Conservation (phyloP, 2,797 vertebrate species). For the Corythornis leucogaster region DNA sequence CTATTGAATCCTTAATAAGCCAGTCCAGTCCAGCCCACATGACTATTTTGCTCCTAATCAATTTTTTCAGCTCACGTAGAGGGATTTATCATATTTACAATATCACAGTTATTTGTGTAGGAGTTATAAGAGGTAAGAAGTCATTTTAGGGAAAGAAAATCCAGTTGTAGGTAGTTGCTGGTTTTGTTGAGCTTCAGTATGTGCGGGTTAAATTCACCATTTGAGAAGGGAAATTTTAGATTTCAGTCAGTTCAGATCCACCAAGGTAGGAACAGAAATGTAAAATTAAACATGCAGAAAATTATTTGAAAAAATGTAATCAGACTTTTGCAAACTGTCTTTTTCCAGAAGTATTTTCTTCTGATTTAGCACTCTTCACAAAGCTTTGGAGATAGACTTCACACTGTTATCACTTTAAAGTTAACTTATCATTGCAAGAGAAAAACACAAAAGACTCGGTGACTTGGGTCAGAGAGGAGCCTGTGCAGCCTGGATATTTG, state of each 20-base stretch:
- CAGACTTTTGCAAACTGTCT: background rate
- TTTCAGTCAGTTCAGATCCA: conserved; percentile 39
- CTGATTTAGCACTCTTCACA: background rate
- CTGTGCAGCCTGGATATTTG: background rate
- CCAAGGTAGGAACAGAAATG: conserved; percentile 15
- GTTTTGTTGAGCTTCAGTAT: background rate
- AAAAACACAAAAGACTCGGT: background rate
- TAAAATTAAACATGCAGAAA: conserved; percentile 17
- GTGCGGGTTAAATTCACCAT: background rate
- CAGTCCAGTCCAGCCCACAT: conserved; percentile 65
- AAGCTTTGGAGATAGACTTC: background rate
- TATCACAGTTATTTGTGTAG: conserved; percentile 65
- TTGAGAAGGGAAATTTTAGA: background rate
- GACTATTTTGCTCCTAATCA: conserved; percentile 71
- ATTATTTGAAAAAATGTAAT: background rate
- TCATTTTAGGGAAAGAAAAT: conserved; percentile 58
- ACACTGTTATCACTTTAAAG: background rate
- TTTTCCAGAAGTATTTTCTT: background rate
- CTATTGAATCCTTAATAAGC: conserved; percentile 72
- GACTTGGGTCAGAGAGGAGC: background rate
- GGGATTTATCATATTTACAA: conserved; percentile 73
- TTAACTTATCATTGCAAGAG: background rate
- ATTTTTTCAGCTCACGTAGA: conserved; percentile 71
- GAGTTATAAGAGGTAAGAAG: conserved; percentile 51
- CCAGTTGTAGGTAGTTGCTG: conserved; percentile 1